Percentiles rank a stretch among this genome's conserved stretches.
Evolutionary conservation across 2,888 invertebrate genomes (phyloP).

Genomic region (Gortyna flavago): DNA sequence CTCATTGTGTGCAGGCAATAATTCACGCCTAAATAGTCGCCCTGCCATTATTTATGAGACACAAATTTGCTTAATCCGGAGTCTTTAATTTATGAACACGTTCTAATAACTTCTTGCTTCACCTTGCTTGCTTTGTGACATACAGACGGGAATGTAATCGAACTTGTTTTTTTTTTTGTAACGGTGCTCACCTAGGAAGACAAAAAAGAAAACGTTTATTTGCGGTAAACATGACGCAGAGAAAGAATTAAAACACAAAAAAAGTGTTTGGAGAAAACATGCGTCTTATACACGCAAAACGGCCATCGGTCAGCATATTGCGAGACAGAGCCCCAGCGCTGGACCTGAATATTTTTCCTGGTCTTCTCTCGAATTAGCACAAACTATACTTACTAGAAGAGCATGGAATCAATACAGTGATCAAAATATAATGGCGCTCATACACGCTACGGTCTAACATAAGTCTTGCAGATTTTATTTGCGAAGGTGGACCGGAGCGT

Average conservation of each 20-base stretch:
- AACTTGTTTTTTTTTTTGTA: neutral
- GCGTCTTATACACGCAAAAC: no score
- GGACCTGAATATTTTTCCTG: neutral
- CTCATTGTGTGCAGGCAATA: constrained; percentile 54
- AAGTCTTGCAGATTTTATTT: neutral
- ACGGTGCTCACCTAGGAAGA: neutral
- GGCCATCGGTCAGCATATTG: no score
- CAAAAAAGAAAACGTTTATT: no score
- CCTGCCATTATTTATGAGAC: constrained; percentile 71
- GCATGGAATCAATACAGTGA: neutral
- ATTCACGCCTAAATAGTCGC: constrained; percentile 63
- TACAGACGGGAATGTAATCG: neutral
- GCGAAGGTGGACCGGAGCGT: no score
- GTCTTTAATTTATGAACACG: constrained; percentile 59
- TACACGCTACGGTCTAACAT: neutral
- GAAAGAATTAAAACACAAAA: no score
- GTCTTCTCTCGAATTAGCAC: neutral
- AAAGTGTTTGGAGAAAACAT: no score
- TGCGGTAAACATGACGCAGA: no score
- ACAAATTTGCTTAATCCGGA: constrained; percentile 70
- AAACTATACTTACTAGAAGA: no score
- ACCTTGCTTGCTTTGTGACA: constrained; percentile 31
- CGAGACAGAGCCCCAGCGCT: no score
- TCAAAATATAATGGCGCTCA: neutral
- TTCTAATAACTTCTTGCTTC: constrained; percentile 55